Evolutionary conservation across 64 coral and sea anemone genomes (phyloP), one percentile per base, ranked within the genome.

Genomic region (Porites lutea): DNA sequence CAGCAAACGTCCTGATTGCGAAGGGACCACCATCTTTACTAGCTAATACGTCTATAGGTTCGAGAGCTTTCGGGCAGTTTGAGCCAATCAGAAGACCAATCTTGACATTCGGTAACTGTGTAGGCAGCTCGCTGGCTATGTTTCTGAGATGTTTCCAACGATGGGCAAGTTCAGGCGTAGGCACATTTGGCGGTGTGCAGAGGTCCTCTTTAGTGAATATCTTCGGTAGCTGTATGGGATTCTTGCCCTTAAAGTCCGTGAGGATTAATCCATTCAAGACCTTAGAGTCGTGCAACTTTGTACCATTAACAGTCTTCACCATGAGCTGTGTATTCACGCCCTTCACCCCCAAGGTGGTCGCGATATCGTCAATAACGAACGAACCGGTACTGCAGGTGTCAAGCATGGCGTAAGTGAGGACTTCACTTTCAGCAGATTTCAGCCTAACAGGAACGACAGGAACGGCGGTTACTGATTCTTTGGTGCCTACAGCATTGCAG

Each of bases 381-480:
- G 77, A 82, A 20, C 59, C 67, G 22, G 77, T 74, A 59, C 92
- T 94, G 27, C 84, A 93, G 46, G 8, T 72, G 57, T 88, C 73
- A 15, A 93, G 84, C 91, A 93, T 87, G 48, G 91, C 73, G 54
- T 93, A 93, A 15, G 83, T 93, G 8, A 79, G n/a, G 3, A 89
- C 54, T 81, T 94, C 86, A 54, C 20, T 65, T 47, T 21, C 92
- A 27, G 53, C 80, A 37, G 22, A 64, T 83, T 63, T 60, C 18
- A 89, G 18, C 45, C 52, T 89, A 52, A 94, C 79, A 12, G 66
- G 77, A 72, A 89, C 77, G 18, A 82, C 82, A 15, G 92, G 92
- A 6, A 89, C 66, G 20, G 74, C 59, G 6, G 72, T 48, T 9
- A 89, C 59, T 13, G 86, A 51, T 50, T 78, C 50, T 8, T 57